Evolutionary conservation across 2,888 invertebrate species (phyloP), one percentile per base, ranked within the genome.

Genomic region (Nymphalis c-album): DNA sequence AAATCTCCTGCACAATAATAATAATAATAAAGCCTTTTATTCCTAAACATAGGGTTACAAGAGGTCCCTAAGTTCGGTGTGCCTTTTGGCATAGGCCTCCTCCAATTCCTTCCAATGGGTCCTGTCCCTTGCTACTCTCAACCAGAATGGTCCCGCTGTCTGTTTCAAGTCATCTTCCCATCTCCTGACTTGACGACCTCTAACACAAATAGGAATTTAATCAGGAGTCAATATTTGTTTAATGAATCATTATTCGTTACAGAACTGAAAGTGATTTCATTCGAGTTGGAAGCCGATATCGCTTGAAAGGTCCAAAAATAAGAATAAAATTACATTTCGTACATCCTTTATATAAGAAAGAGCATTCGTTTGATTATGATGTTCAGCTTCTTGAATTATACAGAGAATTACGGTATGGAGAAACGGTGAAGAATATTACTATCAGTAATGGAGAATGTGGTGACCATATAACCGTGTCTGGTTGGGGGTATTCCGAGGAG

Each of bases 401-500:
- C 1, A 75, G 77, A 22, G 67, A 66, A 0, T 65, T 90, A 1
- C 75, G 72, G 2, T 79, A 85, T 35, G 78, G 72, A 10, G 72
- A 75, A 20, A 73, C 57, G 1, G 78, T 86, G 2, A 68, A 71
- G 2, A 72, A 77, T 0, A 78, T 88, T 2, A 20, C 26, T 1
- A 76, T 88, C 0, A 79, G 83, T 68, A 67, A 70, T 8, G 79
- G 74, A 2, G 35, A 73, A 7, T 74, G 72, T 64, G 83, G 81
- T 0, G 72, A 73, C 1, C 63, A 68, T 4, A 64, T 90, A 0
- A 72, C 67, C 48, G 80, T 90, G 0, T 72, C 83, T 51, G 91
- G 91, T 4, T 91, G 91, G 91, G 91, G 91, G 6, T 87, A 84
- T 75, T 63, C 75, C 0, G 68, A 71, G 47, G 90, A 90, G 72